These are phyloP conservation scores for Phania funesta DNA, from an alignment of 2,888 invertebrate species.

Conservation along the genomic window DNA sequence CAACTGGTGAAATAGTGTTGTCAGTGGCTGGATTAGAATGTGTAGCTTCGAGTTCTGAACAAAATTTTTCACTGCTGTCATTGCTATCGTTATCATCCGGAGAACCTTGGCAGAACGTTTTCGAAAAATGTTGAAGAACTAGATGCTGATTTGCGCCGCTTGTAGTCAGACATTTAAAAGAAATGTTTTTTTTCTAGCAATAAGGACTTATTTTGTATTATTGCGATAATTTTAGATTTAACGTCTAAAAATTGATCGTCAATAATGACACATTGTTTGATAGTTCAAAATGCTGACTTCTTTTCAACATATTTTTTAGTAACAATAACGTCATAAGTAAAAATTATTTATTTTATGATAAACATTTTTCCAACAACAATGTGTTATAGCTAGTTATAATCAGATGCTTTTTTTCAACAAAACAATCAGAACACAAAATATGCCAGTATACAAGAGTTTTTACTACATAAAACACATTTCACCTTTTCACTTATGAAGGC, in stretches of 20 bases:
- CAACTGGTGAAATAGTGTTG: no score
- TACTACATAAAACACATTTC: no score
- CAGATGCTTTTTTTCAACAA: conserved; percentile 48
- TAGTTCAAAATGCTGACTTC: conserved; percentile 27
- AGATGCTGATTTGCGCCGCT: no score
- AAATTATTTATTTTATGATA: conserved; percentile 51
- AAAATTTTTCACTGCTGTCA: no score
- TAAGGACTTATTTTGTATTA: conserved; percentile 31
- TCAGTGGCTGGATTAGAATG: no score
- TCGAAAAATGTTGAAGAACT: no score
- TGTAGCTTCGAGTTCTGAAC: no score
- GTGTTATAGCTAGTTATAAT: conserved; percentile 39
- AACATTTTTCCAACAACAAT: conserved; percentile 42
- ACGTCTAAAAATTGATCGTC: conserved; percentile 9
- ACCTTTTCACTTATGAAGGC: no score
- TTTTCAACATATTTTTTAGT: conserved; percentile 39
- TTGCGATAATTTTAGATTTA: conserved; percentile 19
- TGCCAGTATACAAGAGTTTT: no score
- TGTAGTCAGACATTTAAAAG: conserved; percentile 1
- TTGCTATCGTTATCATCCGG: no score
- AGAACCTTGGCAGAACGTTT: no score
- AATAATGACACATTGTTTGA: conserved; percentile 34
- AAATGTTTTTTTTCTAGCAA: conserved; percentile 33
- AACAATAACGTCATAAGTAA: conserved; percentile 44
- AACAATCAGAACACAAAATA: conserved; percentile 37